Evolutionary conservation across 2,888 invertebrate genomes (phyloP).

Genomic region (Torymus texanus): DNA sequence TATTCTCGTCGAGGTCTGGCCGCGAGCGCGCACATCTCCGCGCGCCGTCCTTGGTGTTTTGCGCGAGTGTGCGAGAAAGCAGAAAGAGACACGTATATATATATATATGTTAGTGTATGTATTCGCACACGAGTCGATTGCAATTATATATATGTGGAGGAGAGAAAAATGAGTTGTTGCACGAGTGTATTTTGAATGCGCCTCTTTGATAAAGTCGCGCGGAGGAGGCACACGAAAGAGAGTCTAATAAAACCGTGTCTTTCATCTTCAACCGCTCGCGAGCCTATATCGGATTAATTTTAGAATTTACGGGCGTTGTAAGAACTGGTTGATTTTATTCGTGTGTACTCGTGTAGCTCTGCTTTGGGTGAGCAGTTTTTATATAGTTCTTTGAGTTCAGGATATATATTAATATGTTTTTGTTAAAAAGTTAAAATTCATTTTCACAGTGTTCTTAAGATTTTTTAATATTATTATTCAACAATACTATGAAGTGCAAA

Average conservation of each 20-base stretch:
- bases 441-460: no score
- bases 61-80: constrained; percentile 5
- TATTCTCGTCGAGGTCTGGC: constrained; percentile 50
- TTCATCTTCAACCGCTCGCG: background rate
- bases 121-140: constrained; percentile 34
- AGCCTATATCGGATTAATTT: constrained; percentile 19
- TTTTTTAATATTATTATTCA: no score
- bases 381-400: no score
- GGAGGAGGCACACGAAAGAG: no score
- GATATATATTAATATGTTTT: no score
- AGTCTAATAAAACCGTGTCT: background rate
- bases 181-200: background rate
- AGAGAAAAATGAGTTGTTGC: constrained; percentile 8
- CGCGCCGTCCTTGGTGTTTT: constrained; percentile 33
- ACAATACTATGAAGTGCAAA: no score
- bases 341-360: no score
- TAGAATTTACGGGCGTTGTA: constrained; percentile 3
- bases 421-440: no score
- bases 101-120: no score
- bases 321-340: no score
- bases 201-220: no score
- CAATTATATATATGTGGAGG: constrained; percentile 1
- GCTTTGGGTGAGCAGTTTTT: no score
- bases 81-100: background rate
- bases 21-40: background rate